These are phyloP conservation scores for Scaptomyza reducta DNA, from an alignment of 2,888 invertebrate species.

Conservation along the genomic window DNA sequence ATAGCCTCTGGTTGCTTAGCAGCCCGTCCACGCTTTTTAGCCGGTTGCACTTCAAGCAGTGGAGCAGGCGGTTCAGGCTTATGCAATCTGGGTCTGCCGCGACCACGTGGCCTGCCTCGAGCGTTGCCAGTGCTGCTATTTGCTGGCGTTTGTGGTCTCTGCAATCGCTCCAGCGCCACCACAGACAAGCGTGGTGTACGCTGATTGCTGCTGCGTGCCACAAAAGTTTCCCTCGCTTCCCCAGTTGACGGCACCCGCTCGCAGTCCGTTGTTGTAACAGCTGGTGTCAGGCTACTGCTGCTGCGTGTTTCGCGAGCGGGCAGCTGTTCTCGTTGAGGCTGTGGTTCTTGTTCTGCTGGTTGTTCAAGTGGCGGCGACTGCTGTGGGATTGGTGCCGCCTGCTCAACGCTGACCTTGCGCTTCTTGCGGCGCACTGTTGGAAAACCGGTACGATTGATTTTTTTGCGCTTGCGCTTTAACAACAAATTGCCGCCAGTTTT, in stretches of 20 bases:
- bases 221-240: constrained; percentile 88
- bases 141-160: constrained; percentile 82
- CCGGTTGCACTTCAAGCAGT: constrained; percentile 38
- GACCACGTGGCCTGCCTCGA: constrained; percentile 42
- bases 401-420: constrained; percentile 85
- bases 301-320: constrained; percentile 55
- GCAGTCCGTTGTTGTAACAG: constrained; percentile 80
- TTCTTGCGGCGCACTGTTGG: constrained; percentile 93
- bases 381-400: constrained; percentile 24
- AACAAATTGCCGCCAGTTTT: constrained; percentile 82
- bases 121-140: constrained; percentile 15
- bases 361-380: constrained; percentile 5
- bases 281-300: constrained; percentile 35
- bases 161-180: constrained; percentile 87
- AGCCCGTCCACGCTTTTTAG: constrained; percentile 55
- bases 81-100: constrained; percentile 41
- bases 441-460: constrained; percentile 94
- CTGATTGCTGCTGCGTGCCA: constrained; percentile 85
- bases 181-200: constrained; percentile 86
- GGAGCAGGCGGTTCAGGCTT: constrained; percentile 19
- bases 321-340: constrained; percentile 27
- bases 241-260: constrained; percentile 89
- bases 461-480: constrained; percentile 88
- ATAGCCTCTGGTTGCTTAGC: constrained; percentile 14
- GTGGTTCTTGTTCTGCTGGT: constrained; percentile 9